These are phyloP conservation scores for Notolabrus celidotus DNA, from an alignment of 2,797 vertebrate species.

Conservation along the genomic window DNA sequence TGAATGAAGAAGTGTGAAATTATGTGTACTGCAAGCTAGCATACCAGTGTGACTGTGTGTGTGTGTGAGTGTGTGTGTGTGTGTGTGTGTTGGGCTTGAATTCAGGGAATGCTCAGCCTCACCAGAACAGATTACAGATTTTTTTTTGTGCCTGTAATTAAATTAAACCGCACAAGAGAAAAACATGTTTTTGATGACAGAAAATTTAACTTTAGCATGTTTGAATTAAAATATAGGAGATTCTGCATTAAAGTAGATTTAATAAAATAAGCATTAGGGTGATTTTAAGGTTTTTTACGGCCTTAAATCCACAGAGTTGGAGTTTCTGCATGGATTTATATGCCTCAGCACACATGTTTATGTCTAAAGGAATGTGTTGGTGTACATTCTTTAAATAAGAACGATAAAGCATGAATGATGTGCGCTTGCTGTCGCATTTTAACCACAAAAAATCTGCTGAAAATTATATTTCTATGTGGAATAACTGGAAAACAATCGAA, in stretches of 20 bases:
- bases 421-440: no score
- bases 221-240: neutral
- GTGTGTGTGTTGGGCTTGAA: neutral
- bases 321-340: neutral
- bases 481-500: no score
- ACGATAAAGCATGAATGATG: no score
- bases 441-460: no score
- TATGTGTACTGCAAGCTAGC: slow-evolving; percentile 20
- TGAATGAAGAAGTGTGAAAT: slow-evolving; percentile 47
- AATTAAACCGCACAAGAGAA: neutral
- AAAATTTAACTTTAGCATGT: neutral
- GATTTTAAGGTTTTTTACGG: neutral
- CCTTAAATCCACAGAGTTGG: neutral
- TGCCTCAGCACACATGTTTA: no score
- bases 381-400: no score
- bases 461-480: no score
- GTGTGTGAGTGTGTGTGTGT: neutral
- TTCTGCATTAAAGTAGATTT: no score
- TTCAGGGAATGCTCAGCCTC: slow-evolving; percentile 1
- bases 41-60: slow-evolving; percentile 16
- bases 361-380: no score
- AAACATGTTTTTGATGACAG: slow-evolving; percentile 19
- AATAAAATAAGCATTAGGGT: no score
- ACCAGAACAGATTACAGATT: neutral
- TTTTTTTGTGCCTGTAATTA: neutral